A percentile compares a stretch with the other conserved stretches of the same genome.
Conservation (phyloP, 2,797 vertebrate genomes). For the Dallia pectoralis region DNA sequence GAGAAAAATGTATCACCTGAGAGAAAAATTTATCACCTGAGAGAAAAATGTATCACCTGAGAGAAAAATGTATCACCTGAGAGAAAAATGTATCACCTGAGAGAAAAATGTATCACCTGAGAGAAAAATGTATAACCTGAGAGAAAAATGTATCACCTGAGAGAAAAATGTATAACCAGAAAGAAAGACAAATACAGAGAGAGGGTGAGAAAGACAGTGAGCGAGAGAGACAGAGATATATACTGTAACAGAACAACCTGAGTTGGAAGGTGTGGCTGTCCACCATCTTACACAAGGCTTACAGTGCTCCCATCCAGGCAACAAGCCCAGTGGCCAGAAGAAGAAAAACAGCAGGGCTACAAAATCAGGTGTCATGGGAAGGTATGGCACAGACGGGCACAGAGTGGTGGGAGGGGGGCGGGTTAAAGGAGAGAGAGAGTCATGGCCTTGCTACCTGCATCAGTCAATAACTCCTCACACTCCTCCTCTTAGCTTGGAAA, state of each 20-base stretch:
- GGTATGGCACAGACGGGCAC: background rate
- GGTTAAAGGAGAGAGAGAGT: slow-evolving; percentile 33
- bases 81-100: background rate
- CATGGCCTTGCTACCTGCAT: slow-evolving; percentile 45
- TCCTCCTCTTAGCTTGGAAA: slow-evolving; percentile 56
- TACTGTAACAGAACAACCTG: background rate
- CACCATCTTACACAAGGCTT: background rate
- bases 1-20: background rate
- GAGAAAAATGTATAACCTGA: background rate
- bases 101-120: too few species aligned
- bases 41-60: background rate
- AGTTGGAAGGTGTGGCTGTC: background rate
- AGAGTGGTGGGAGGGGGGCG: slow-evolving; percentile 19
- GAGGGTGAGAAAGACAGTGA: background rate
- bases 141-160: too few species aligned
- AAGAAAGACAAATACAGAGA: slow-evolving; percentile 6
- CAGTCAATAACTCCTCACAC: slow-evolving; percentile 57
- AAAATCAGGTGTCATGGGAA: slow-evolving; percentile 14
- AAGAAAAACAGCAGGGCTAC: slow-evolving; percentile 28
- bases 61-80: too few species aligned
- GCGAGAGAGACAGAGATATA: background rate
- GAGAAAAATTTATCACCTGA: too few species aligned
- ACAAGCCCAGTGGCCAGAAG: slow-evolving; percentile 13
- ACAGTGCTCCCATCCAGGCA: slow-evolving; percentile 9
- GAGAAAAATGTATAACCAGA: background rate